phyloP scores from a whole-genome alignment of 2,113 vertebrate species.

The Regulus satrapa region DNA sequence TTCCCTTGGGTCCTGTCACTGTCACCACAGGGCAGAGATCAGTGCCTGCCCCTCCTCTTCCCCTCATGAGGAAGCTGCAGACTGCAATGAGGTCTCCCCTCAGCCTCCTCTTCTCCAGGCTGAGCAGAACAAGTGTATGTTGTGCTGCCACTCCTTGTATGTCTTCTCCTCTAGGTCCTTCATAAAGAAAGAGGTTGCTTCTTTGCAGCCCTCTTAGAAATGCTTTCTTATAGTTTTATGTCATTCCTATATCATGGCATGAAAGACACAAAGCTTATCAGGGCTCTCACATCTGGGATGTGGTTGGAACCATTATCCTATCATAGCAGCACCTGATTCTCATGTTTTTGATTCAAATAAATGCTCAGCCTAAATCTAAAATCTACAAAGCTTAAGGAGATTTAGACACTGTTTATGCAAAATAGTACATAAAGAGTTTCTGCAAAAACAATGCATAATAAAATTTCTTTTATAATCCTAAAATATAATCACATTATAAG shows the following conservation, averaged over 20 bases:
- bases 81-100: accelerated
- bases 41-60: accelerated
- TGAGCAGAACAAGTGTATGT: background rate
- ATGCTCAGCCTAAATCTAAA: background rate
- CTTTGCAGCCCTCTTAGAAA: background rate
- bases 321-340: background rate
- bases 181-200: too few relatives aligned
- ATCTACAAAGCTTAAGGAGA: background rate
- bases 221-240: background rate
- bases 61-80: background rate
- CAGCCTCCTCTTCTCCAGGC: background rate
- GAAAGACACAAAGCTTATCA: background rate
- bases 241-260: background rate
- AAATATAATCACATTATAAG: background rate
- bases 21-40: background rate
- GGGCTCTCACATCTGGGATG: background rate
- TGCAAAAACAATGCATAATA: too few relatives aligned
- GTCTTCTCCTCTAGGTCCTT: background rate
- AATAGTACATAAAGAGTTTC: too few relatives aligned
- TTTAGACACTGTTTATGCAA: background rate
- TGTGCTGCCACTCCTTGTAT: background rate
- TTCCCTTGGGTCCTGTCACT: background rate
- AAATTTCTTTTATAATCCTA: background rate
- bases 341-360: background rate
- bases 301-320: background rate